Percentiles rank a stretch among this genome's conserved stretches.
phyloP scores from a whole-genome alignment of 2,113 vertebrate species.

The Gallinago media region DNA sequence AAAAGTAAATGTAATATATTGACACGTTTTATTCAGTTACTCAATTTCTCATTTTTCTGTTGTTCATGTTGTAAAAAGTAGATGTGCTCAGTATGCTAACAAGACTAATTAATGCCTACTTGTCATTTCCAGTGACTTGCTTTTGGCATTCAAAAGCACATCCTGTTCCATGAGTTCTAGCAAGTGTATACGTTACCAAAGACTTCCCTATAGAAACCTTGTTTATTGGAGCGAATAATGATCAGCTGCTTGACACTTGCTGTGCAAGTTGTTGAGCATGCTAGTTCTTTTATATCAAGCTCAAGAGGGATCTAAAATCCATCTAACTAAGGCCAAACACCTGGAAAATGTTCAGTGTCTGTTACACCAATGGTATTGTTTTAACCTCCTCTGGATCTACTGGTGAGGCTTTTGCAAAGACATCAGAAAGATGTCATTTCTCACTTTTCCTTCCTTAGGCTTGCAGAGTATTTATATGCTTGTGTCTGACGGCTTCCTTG shows the following conservation, averaged over 20 bases:
- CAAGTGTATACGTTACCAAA: neutral
- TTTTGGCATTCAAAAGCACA: neutral
- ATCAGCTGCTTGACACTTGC: neutral
- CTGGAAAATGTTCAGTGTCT: neutral
- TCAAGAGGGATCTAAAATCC: neutral
- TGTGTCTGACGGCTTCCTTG: neutral
- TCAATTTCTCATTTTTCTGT: neutral
- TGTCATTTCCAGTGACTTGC: neutral
- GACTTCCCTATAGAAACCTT: neutral
- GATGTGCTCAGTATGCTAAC: neutral
- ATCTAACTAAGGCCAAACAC: neutral
- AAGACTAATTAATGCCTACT: neutral
- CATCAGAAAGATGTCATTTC: neutral
- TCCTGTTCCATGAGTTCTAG: neutral
- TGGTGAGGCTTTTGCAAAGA: neutral
- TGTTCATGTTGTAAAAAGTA: neutral
- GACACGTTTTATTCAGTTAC: neutral
- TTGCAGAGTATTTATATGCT: neutral
- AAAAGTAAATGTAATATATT: neutral
- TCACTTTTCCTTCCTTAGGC: neutral
- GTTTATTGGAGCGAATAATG: accelerated
- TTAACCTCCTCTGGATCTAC: neutral
- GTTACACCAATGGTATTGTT: neutral
- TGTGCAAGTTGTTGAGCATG: neutral
- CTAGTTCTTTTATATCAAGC: neutral